A percentile compares a stretch with the other conserved stretches of the same genome.
phyloP scores from a whole-genome alignment of 53 echinoderm and acorn worm species.

The Pentamera pediparva region DNA sequence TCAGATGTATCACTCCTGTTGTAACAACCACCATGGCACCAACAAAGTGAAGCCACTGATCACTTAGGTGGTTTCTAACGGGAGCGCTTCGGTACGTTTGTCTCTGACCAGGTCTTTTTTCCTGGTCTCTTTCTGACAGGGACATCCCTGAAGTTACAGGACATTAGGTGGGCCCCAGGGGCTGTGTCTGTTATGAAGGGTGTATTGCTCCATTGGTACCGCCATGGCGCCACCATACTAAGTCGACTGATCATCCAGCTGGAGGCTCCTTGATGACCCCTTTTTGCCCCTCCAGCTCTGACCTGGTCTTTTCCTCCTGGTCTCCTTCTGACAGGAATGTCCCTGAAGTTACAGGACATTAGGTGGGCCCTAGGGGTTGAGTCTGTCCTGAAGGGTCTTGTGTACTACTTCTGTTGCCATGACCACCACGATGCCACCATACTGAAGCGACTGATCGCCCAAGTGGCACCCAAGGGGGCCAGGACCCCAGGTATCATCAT shows the following conservation, averaged over 20 bases:
- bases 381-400: conserved; percentile 45
- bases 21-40: too few species aligned
- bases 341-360: conserved; percentile 55
- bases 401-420: conserved; percentile 81
- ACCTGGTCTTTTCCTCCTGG: not conserved
- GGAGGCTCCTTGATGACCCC: too few species aligned
- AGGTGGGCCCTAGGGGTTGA: conserved; percentile 88
- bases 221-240: too few species aligned
- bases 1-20: too few species aligned
- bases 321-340: conserved; percentile 31
- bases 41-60: too few species aligned
- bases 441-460: conserved; percentile 57
- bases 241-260: too few species aligned
- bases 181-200: conserved; percentile 58
- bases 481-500: conserved; percentile 63
- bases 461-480: conserved; percentile 39
- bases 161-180: conserved; percentile 77
- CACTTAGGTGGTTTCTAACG: too few species aligned
- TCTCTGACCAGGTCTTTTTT: not conserved
- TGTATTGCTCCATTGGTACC: too few species aligned
- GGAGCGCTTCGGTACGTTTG: not conserved
- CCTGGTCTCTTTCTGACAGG: conserved; percentile 29
- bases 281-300: too few species aligned
- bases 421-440: conserved; percentile 71
- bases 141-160: conserved; percentile 48